phyloP scores from a whole-genome alignment of 2,797 vertebrate species.

The Miichthys miiuy region DNA sequence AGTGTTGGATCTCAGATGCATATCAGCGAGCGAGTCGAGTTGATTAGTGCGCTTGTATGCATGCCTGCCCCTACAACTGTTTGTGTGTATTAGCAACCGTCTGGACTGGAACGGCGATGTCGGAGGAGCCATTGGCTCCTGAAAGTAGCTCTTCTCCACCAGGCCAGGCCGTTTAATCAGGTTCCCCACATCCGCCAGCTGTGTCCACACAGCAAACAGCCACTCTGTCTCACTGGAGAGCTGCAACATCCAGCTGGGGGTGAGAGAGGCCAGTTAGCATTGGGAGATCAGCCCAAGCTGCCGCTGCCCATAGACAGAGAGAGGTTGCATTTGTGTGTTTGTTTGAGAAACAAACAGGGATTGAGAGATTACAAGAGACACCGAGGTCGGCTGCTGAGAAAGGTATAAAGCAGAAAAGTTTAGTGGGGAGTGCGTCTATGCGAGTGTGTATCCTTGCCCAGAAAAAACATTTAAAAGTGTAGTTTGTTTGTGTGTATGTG shows the following conservation, averaged over 20 bases:
- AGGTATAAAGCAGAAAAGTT: constrained; percentile 45
- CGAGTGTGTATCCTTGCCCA: constrained; percentile 16
- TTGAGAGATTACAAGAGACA: constrained; percentile 71
- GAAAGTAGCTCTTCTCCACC: constrained; percentile 71
- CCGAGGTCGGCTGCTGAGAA: constrained; percentile 47
- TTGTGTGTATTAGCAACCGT: constrained; percentile 63
- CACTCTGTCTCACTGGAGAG: constrained; percentile 71
- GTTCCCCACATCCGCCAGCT: constrained; percentile 82
- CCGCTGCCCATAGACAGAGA: constrained; percentile 64
- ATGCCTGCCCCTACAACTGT: constrained; percentile 56
- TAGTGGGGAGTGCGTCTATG: not conserved
- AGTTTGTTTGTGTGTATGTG: constrained; percentile 33
- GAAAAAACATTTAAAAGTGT: constrained; percentile 51
- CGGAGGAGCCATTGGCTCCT: constrained; percentile 70
- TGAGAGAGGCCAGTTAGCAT: constrained; percentile 58
- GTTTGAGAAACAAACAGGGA: constrained; percentile 70
- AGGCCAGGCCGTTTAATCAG: constrained; percentile 81
- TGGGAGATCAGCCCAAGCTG: constrained; percentile 71
- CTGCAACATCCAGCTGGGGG: constrained; percentile 68
- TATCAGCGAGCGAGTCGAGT: constrained; percentile 40
- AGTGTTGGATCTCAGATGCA: constrained; percentile 36
- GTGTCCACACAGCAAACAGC: constrained; percentile 82
- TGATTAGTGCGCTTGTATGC: constrained; percentile 54
- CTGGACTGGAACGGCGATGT: constrained; percentile 53
- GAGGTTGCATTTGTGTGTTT: constrained; percentile 69